These are phyloP conservation scores for Sebastes taczanowskii DNA, from an alignment of 2,797 vertebrate species.

Conservation along the genomic window DNA sequence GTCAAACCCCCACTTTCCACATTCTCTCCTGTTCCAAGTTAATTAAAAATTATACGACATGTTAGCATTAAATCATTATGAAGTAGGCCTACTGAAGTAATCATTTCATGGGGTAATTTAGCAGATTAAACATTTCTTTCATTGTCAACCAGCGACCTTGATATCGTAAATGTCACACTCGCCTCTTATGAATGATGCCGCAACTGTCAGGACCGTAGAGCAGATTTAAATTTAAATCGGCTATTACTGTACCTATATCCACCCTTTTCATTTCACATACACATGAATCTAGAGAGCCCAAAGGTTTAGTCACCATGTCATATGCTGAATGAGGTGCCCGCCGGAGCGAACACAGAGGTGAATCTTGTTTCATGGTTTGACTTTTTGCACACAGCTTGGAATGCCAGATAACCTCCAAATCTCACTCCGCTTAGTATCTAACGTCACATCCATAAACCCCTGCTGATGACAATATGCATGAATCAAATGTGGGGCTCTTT, in stretches of 20 bases:
- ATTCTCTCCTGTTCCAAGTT: conserved; percentile 63
- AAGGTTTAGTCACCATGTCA: conserved; percentile 51
- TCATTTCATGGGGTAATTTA: conserved; percentile 73
- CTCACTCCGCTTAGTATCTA: conserved; percentile 56
- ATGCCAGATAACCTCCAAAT: conserved; percentile 67
- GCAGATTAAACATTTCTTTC: conserved; percentile 78
- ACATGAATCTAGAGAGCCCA: conserved; percentile 42
- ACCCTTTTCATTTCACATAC: conserved; percentile 44
- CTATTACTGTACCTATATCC: conserved; percentile 27
- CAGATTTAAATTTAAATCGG: conserved; percentile 62
- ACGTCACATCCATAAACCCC: conserved; percentile 63
- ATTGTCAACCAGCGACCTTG: conserved; percentile 76
- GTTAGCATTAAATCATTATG: conserved; percentile 79
- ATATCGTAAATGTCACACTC: conserved; percentile 68
- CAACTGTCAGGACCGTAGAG: conserved; percentile 42
- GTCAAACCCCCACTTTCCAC: conserved; percentile 46
- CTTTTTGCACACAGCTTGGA: conserved; percentile 63
- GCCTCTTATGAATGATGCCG: conserved; percentile 54
- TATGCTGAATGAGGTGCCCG: conserved; percentile 36
- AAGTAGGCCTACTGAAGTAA: conserved; percentile 66
- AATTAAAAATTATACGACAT: conserved; percentile 82
- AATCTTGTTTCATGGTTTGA: conserved; percentile 66
- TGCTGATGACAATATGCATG: conserved; percentile 52
- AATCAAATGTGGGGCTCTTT: conserved; percentile 38
- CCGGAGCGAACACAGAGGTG: conserved; percentile 18